Conservation (phyloP, 2,113 vertebrate species). For the Megalops atlanticus region DNA sequence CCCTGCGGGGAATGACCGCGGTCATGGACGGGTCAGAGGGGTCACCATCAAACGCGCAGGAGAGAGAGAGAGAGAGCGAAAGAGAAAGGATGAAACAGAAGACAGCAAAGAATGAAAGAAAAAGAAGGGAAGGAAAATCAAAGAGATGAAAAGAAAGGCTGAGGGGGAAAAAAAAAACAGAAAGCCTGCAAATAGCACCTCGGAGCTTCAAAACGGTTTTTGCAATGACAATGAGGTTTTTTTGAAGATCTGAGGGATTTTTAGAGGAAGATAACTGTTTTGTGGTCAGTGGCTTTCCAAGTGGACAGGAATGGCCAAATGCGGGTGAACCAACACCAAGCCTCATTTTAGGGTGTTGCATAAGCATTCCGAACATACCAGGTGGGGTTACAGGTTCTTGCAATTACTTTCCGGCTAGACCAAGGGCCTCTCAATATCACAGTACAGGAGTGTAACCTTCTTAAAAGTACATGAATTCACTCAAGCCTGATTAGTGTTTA, state of each 20-base stretch:
- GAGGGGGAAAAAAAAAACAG: background rate
- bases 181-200: no score
- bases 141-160: background rate
- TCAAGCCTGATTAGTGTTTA: background rate
- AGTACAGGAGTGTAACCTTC: background rate
- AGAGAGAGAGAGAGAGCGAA: conserved; percentile 32
- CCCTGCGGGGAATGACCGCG: conserved; percentile 34
- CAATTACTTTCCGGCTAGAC: background rate
- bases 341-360: background rate
- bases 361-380: background rate
- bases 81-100: conserved; percentile 27
- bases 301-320: background rate
- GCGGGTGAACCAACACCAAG: background rate
- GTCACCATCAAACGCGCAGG: conserved; percentile 64
- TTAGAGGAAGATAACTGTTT: no score
- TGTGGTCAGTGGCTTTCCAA: background rate
- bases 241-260: background rate
- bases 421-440: background rate
- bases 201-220: background rate
- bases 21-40: conserved; percentile 48
- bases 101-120: conserved; percentile 34
- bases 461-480: background rate
- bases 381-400: background rate
- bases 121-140: background rate
- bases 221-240: background rate